Percentiles rank a stretch among this genome's conserved stretches.
Evolutionary conservation across 2,888 invertebrate genomes (phyloP).

Genomic region (Cryptocheilus praepositus): DNA sequence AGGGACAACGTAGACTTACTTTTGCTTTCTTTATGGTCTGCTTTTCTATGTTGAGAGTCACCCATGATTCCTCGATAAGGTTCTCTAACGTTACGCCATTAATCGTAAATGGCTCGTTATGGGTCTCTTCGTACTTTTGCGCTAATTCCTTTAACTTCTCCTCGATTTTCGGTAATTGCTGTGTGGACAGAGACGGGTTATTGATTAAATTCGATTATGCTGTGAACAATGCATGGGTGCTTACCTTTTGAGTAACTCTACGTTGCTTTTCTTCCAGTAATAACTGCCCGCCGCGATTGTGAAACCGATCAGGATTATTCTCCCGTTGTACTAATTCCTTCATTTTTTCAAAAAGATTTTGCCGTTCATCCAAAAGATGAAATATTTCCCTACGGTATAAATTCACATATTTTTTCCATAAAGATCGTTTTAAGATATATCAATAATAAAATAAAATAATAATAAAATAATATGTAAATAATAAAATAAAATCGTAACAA

Average conservation of each 20-base stretch:
- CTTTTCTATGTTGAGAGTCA: slow-evolving; percentile 78
- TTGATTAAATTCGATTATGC: no score
- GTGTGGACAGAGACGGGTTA: no score
- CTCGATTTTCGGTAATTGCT: slow-evolving; percentile 84
- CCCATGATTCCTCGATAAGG: slow-evolving; percentile 80
- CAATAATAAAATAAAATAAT: neutral
- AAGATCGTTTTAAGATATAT: neutral
- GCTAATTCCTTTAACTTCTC: slow-evolving; percentile 79
- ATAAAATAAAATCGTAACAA: neutral
- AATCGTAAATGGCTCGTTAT: slow-evolving; percentile 78
- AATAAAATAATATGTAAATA: neutral
- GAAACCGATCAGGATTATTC: slow-evolving; percentile 87
- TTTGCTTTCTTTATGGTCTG: slow-evolving; percentile 67
- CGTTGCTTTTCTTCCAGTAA: slow-evolving; percentile 91
- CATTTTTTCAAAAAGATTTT: slow-evolving; percentile 85
- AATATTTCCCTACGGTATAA: slow-evolving; percentile 73
- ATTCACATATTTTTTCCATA: neutral
- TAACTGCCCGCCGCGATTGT: slow-evolving; percentile 91
- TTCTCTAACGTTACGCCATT: slow-evolving; percentile 81
- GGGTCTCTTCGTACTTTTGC: slow-evolving; percentile 68
- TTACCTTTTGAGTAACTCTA: slow-evolving; percentile 81
- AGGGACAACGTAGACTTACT: neutral
- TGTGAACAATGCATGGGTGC: no score
- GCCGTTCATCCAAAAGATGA: slow-evolving; percentile 81
- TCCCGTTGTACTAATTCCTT: slow-evolving; percentile 85